Base-by-base conservation (phyloP, 92 coral and sea anemone genomes). In the Meandrina meandrites region DNA sequence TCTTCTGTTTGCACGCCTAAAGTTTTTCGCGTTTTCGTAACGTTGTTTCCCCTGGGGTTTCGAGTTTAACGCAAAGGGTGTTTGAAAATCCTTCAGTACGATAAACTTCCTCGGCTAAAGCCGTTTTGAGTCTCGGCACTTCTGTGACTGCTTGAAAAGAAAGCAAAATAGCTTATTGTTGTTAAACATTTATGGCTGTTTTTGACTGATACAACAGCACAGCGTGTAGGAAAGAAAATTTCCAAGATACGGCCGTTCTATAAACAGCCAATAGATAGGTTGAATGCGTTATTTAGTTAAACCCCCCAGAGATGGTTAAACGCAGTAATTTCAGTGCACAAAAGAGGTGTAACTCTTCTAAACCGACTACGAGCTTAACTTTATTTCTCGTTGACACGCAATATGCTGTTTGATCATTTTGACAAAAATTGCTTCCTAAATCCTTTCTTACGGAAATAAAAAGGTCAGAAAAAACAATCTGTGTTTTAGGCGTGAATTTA, bases 121-220 rank as follows among this genome's bases (percentile, higher is more conserved):
- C 88, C 76, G 88, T 77, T 85, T 85, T 85, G 82, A 66, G 76
- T 45, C 50, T 78, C 82, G 30, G 40, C 60, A 24, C 66, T 76
- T 64, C 88, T 27, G 82, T 6, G 77, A 78, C 78, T 76, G 47
- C 53, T 36, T 85, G 75, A 85, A 85, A 85, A 62, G 88, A 85
- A 78, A 64, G 67, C 82, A 64, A 85, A 84, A 64, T 79, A 76
- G 83, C 15, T 77, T 77, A 64, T 48, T 10, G 76, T 85, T 67
- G 83, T 85, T 64, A 85, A 85, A 76, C 88, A 85, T 85, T 85
- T 76, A 85, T 85, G 68, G 76, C 16, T 66, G 16, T 76, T 27
- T 40, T 85, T 85, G 82, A 78, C 82, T 67, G 45, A 60, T 64
- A 85, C 75, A 76, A 85, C 76, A 51, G 16, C 88, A 12, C 57